Evolutionary conservation across 2,888 invertebrate genomes (phyloP).

Genomic region (Poecilobothrus nobilitatus): DNA sequence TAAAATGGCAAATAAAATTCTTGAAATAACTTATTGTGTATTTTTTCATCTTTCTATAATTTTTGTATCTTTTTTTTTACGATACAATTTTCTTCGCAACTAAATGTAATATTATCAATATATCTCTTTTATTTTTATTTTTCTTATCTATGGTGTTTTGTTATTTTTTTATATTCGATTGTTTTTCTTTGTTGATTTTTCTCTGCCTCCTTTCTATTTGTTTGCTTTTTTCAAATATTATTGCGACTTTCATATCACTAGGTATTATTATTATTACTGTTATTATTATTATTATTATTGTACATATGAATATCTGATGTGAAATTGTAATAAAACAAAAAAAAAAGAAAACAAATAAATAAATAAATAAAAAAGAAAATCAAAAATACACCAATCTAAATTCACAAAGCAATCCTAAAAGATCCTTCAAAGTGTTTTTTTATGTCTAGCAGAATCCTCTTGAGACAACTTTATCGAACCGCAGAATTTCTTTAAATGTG

Average conservation of each 20-base stretch:
- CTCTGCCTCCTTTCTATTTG: no score
- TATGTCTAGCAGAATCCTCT: conserved; percentile 9
- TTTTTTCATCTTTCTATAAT: background rate
- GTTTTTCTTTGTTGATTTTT: no score
- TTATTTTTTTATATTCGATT: no score
- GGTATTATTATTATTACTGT: background rate
- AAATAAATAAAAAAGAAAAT: background rate
- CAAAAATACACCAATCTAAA: background rate
- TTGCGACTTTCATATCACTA: background rate
- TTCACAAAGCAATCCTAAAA: background rate
- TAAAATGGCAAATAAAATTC: background rate
- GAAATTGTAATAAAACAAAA: background rate
- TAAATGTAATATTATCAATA: background rate
- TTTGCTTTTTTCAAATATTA: background rate
- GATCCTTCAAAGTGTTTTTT: conserved; percentile 1
- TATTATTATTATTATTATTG: background rate
- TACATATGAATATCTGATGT: background rate
- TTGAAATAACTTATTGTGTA: background rate
- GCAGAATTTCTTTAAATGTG: background rate
- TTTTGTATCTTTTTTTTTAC: background rate
- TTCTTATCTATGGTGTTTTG: background rate
- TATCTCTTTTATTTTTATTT: background rate
- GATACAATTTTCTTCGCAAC: background rate
- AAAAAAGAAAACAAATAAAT: no score
- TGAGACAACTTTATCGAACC: conserved; percentile 11